Evolutionary conservation across 2,797 vertebrate genomes (phyloP).

Genomic region (Phoeniculus purpureus): DNA sequence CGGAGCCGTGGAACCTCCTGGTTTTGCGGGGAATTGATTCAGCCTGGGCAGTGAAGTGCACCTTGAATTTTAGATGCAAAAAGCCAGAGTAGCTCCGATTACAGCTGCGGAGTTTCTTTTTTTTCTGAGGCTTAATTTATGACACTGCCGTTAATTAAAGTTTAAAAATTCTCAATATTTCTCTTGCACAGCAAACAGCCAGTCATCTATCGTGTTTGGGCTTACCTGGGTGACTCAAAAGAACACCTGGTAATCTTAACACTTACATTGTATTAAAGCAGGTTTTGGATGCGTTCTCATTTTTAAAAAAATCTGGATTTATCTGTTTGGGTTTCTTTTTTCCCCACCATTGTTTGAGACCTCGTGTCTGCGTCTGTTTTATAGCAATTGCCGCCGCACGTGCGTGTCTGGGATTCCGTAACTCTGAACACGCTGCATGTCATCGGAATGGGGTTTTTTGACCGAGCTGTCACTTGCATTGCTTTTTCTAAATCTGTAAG

Average conservation of each 20-base stretch:
- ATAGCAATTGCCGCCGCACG: conserved; percentile 92
- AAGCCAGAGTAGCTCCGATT: background rate
- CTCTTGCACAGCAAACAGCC: background rate
- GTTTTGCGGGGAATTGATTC: fast-evolving
- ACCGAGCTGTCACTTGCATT: conserved; percentile 92
- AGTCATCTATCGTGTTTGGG: background rate
- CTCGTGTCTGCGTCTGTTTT: background rate
- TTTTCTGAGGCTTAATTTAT: fast-evolving
- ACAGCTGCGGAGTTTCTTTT: fast-evolving
- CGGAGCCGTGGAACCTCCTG: too few relatives aligned
- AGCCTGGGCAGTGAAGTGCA: background rate
- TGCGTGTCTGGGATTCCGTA: conserved; percentile 98
- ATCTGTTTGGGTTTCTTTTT: background rate
- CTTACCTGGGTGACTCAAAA: background rate
- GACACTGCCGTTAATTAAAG: background rate
- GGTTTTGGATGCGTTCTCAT: background rate
- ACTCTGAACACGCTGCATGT: conserved; percentile 95
- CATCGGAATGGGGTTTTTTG: conserved; percentile 93
- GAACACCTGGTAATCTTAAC: background rate
- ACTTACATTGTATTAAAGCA: background rate
- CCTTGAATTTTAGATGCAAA: background rate
- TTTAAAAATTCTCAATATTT: background rate
- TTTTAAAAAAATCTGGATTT: background rate
- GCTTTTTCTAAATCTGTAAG: conserved; percentile 98
- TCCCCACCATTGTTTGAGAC: background rate